Evolutionary conservation across 1,140 invertebrate species (phyloP).

Genomic region (Microvelia longipes): DNA sequence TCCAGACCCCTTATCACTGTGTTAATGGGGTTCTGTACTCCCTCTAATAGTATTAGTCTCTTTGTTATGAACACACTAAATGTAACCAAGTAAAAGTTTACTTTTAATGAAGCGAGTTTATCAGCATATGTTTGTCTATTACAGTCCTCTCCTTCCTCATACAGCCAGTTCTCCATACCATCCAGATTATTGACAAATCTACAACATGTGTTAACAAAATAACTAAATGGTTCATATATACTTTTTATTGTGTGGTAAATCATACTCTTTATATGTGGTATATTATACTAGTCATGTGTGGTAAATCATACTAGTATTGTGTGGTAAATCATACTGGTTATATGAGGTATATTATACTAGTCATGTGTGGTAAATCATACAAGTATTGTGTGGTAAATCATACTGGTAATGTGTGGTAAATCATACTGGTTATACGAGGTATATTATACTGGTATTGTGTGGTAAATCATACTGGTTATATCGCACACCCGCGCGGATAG

Average conservation of each 20-base stretch:
- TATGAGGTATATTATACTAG: not conserved
- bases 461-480: not conserved
- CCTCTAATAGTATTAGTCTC: no score
- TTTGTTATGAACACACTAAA: no score
- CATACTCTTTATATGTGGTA: not conserved
- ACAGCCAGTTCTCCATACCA: constrained; percentile 88
- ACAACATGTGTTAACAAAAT: no score
- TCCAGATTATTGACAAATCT: constrained; percentile 38
- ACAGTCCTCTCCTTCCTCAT: constrained; percentile 85
- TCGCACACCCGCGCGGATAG: no score
- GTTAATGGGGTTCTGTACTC: no score
- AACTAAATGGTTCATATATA: not conserved
- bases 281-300: not conserved
- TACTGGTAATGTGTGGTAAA: constrained; percentile 30
- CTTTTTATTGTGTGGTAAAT: not conserved
- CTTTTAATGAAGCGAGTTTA: constrained; percentile 45
- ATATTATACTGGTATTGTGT: not conserved
- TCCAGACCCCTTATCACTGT: no score
- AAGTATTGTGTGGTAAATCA: not conserved
- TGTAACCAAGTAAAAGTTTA: no score
- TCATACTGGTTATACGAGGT: not conserved
- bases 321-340: constrained; percentile 30
- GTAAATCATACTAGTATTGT: not conserved
- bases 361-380: not conserved
- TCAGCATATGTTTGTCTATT: constrained; percentile 64